phyloP scores from a whole-genome alignment of 2,113 vertebrate genomes.

The Camelus bactrianus region DNA sequence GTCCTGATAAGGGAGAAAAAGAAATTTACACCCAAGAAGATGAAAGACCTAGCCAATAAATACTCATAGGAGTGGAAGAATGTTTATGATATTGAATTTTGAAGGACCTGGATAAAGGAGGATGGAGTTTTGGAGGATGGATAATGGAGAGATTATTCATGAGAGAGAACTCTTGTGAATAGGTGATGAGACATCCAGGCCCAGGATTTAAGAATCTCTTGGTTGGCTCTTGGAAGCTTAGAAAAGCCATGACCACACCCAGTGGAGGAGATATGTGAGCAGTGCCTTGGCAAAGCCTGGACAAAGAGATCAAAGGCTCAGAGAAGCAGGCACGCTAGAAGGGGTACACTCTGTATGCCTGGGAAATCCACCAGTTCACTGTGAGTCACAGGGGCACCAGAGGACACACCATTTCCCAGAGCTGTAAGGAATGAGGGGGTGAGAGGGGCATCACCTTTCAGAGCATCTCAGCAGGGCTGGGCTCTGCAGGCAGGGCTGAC shows the following conservation, averaged over 20 bases:
- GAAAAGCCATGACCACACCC: background rate
- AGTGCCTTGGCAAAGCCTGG: background rate
- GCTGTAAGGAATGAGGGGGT: background rate
- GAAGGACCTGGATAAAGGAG: background rate
- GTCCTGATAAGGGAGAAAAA: background rate
- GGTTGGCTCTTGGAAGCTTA: background rate
- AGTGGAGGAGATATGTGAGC: background rate
- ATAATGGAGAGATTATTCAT: background rate
- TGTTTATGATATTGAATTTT: background rate
- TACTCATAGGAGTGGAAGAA: background rate
- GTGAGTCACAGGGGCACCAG: background rate
- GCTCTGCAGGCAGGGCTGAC: background rate
- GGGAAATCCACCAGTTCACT: background rate
- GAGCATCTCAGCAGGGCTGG: background rate
- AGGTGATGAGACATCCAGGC: too few species aligned
- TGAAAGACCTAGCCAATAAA: background rate
- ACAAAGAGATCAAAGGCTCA: background rate
- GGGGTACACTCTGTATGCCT: background rate
- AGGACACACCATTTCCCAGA: background rate
- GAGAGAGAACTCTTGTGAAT: background rate
- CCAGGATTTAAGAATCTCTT: background rate
- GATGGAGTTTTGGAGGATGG: background rate
- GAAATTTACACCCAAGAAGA: background rate
- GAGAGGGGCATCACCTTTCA: background rate
- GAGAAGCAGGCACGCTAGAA: background rate